A percentile compares a stretch with the other conserved stretches of the same genome.
Evolutionary conservation across 2,113 vertebrate species (phyloP).

Genomic region (Megaptera novaeangliae): DNA sequence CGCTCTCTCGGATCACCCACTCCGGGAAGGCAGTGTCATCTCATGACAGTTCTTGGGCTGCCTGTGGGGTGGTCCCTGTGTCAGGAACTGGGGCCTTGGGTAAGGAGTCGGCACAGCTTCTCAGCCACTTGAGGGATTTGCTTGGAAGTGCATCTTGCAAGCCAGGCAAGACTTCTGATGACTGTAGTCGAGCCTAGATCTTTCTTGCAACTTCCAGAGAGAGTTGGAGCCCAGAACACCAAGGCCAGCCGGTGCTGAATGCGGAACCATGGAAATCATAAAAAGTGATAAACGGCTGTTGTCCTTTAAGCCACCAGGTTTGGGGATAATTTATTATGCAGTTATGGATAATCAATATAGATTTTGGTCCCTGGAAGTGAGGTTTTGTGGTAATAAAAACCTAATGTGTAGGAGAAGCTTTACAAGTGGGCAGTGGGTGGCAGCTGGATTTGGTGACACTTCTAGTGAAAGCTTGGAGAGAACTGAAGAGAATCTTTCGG

Average conservation of each 20-base stretch:
- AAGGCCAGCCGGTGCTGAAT: not conserved
- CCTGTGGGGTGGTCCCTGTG: too few relatives aligned
- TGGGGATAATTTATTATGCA: not conserved
- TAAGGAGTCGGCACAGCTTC: not conserved
- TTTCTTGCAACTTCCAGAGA: not conserved
- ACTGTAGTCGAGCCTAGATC: not conserved
- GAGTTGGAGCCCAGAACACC: not conserved
- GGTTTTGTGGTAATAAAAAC: not conserved
- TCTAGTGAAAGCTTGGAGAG: not conserved
- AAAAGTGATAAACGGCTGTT: not conserved
- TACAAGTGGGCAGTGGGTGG: too few relatives aligned
- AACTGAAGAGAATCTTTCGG: fast-evolving
- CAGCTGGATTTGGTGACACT: not conserved
- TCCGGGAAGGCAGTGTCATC: fast-evolving
- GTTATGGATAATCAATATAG: not conserved
- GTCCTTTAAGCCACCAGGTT: not conserved
- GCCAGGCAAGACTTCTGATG: not conserved
- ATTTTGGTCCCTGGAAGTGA: not conserved
- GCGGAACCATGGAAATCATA: not conserved
- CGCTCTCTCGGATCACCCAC: too few relatives aligned
- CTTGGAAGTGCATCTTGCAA: not conserved
- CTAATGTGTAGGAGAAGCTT: not conserved
- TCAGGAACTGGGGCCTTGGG: not conserved
- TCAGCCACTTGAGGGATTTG: fast-evolving
- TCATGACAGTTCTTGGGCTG: fast-evolving